Percentiles rank a stretch among this genome's conserved stretches.
Evolutionary conservation across 92 coral and sea anemone genomes (phyloP).

Genomic region (Palythoa heliodiscus): DNA sequence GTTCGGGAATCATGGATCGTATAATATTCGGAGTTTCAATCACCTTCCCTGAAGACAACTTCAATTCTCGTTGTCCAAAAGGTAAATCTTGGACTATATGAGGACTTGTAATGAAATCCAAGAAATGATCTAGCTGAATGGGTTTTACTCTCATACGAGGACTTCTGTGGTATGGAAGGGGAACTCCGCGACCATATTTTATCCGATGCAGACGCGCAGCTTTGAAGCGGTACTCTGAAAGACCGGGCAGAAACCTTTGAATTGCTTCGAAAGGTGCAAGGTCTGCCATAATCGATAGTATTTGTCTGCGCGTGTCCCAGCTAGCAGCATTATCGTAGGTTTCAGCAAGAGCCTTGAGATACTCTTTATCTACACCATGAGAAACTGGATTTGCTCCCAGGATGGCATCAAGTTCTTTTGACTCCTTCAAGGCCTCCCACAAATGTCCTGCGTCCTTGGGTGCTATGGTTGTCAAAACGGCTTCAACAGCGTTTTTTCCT

Average conservation of each 20-base stretch:
- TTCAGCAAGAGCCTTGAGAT: constrained; percentile 1
- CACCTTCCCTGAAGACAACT: constrained; percentile 43
- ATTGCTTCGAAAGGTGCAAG: too few relatives aligned
- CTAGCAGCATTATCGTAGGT: neutral
- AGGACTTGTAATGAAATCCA: neutral
- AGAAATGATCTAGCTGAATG: neutral
- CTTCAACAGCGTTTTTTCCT: neutral
- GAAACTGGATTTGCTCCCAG: neutral
- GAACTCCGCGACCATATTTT: too few relatives aligned
- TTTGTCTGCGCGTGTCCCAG: neutral
- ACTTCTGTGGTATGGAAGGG: neutral
- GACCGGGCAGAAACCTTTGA: too few relatives aligned
- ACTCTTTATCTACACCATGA: neutral
- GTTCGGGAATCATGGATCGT: constrained; percentile 12
- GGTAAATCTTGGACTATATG: neutral
- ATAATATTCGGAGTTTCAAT: constrained; percentile 48
- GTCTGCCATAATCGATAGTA: constrained; percentile 9
- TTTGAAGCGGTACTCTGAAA: too few relatives aligned
- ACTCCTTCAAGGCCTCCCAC: constrained; percentile 9
- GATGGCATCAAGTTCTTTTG: constrained; percentile 10
- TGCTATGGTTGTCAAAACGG: constrained; percentile 22
- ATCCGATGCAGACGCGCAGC: too few relatives aligned
- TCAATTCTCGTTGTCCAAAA: neutral
- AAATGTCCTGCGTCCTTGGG: constrained; percentile 1
- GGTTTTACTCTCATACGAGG: neutral